Evolutionary conservation across 2,888 invertebrate species (phyloP), one percentile per base, ranked within the genome.

Genomic region (Leucophora obtusa): DNA sequence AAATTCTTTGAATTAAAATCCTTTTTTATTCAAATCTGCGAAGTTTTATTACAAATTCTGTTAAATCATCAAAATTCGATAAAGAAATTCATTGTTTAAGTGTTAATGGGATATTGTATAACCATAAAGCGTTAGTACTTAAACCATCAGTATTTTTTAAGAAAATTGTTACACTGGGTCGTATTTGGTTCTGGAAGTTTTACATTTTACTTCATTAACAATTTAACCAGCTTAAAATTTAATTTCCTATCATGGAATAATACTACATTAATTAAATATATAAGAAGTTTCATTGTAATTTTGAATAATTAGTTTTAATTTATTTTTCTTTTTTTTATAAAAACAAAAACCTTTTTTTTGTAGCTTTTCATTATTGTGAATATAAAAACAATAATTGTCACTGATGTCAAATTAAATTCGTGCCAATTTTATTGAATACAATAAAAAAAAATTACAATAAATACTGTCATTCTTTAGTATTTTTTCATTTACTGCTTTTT

Each of bases 331-430:
- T 28, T 28, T 28, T 47, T 38, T 38, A 11, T 11, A 28, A 4
- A 28, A 28, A 9, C 8, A 38, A 38, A 38, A 38, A 38, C 11
- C 38, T 51, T 28, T 54, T 54, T 43, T n/a, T n/a, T n/a, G n/a
- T 53, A 24, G 43, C 51, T 17, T 56, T 14, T 47, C 43, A 15
- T 43, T 66, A 11, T 54, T 38, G 10, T 65, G 38, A 51, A 60
- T 51, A 53, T 63, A 47, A 75, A 69, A 81, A 77, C 77, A 81
- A 77, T 81, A 56, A 81, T 77, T 81, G 77, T 77, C 73, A 81
- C 69, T 73, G 77, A 71, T 82, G 80, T 81, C 81, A 82, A 84
- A 83, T 83, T 82, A 84, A 84, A 83, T 78, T 82, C 82, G 77
- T 82, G 75, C 77, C 82, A 82, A 82, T 84, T 82, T 81, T 66